Percentiles rank a stretch among this genome's conserved stretches.
Conservation (phyloP, 2,888 invertebrate species). For the Serrognathus titanus region DNA sequence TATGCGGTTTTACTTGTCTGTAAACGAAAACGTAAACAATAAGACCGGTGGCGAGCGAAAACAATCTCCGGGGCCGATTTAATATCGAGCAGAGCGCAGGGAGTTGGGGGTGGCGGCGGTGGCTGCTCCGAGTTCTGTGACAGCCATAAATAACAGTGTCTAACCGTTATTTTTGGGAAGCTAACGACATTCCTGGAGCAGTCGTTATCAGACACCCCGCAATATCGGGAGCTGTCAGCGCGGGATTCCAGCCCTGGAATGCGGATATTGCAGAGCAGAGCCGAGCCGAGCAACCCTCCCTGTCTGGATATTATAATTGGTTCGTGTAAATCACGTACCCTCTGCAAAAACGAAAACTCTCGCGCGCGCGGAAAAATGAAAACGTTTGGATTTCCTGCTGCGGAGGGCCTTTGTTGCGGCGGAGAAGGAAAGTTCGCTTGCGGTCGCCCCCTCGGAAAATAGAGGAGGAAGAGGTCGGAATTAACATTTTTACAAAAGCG, state of each 20-base stretch:
- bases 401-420: slow-evolving; percentile 1
- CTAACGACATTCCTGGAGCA: slow-evolving; percentile 50
- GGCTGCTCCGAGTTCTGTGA: slow-evolving; percentile 34
- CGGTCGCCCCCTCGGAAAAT: background rate
- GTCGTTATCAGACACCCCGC: slow-evolving; percentile 38
- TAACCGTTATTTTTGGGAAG: slow-evolving; percentile 51
- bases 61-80: slow-evolving; percentile 31
- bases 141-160: slow-evolving; percentile 49
- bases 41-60: too few relatives aligned
- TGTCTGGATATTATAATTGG: slow-evolving; percentile 36
- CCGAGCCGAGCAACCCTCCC: slow-evolving; percentile 26
- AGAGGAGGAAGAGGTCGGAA: too few relatives aligned
- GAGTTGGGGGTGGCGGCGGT: too few relatives aligned
- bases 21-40: too few relatives aligned
- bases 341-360: slow-evolving; percentile 17
- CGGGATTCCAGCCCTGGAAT: slow-evolving; percentile 46
- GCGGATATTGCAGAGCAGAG: slow-evolving; percentile 46
- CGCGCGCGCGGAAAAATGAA: slow-evolving; percentile 22
- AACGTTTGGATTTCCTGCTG: slow-evolving; percentile 23
- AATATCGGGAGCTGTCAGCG: slow-evolving; percentile 42
- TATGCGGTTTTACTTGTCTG: too few relatives aligned
- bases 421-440: background rate
- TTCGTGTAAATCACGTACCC: slow-evolving; percentile 34
- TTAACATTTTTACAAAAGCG: background rate
- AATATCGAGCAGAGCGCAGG: slow-evolving; percentile 33